Evolutionary conservation across 2,888 invertebrate species (phyloP).

Genomic region (Myathropa florea): DNA sequence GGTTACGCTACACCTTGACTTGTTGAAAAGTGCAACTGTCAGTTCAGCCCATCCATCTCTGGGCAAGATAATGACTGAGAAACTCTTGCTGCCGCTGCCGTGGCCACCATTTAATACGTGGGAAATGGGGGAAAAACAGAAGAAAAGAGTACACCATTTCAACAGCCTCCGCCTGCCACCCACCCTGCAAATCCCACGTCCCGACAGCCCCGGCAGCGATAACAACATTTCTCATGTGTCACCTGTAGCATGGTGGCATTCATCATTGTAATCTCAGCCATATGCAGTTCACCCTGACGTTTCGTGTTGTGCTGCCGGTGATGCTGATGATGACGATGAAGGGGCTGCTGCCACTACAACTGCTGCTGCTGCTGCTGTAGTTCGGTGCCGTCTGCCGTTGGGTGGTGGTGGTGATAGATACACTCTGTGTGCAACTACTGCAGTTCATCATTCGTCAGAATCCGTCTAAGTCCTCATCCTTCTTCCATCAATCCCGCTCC

Average conservation of each 20-base stretch:
- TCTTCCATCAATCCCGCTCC: slow-evolving; percentile 49
- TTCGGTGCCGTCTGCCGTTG: not conserved
- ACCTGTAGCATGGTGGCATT: slow-evolving; percentile 68
- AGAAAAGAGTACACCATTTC: slow-evolving; percentile 28
- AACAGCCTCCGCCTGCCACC: not conserved
- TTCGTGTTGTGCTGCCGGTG: slow-evolving; percentile 55
- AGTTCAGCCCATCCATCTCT: slow-evolving; percentile 30
- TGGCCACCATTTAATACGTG: slow-evolving; percentile 6
- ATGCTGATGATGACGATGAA: slow-evolving; percentile 19
- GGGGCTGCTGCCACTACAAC: slow-evolving; percentile 50
- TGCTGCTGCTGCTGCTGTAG: slow-evolving; percentile 72
- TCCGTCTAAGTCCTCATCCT: slow-evolving; percentile 78
- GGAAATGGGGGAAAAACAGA: slow-evolving; percentile 1
- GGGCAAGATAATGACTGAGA: slow-evolving; percentile 21
- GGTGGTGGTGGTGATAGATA: slow-evolving; percentile 18
- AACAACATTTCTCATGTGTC: slow-evolving; percentile 67
- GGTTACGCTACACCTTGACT: not conserved
- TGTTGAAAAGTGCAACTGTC: slow-evolving; percentile 55
- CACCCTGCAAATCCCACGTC: not conserved
- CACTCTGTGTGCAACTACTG: slow-evolving; percentile 67
- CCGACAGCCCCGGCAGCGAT: slow-evolving; percentile 23
- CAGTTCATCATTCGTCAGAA: slow-evolving; percentile 73
- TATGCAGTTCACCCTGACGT: slow-evolving; percentile 68
- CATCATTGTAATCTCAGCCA: slow-evolving; percentile 70
- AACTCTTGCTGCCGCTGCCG: slow-evolving; percentile 1